Evolutionary conservation across 37 sponge, comb jelly and placozoan species (phyloP).

Genomic region (Amphimedon queenslandica): DNA sequence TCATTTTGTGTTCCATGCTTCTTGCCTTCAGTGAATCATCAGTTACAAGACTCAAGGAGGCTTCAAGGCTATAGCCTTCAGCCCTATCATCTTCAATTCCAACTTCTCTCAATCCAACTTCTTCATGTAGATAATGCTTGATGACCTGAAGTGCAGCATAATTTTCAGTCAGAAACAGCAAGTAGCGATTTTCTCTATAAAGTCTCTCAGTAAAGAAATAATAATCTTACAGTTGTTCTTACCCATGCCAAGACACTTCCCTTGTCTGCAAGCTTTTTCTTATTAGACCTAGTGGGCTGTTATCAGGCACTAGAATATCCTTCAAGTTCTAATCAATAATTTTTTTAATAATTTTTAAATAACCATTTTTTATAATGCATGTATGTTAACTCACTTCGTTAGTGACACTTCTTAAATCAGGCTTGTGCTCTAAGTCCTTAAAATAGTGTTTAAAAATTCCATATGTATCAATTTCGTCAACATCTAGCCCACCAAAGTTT

Average conservation of each 20-base stretch:
- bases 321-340: neutral
- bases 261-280: slow-evolving; percentile 55
- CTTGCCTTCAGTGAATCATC: neutral
- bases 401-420: slow-evolving; percentile 10
- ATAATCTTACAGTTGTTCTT: neutral
- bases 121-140: slow-evolving; percentile 37
- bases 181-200: slow-evolving; percentile 87
- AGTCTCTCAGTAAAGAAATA: neutral
- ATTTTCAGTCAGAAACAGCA: slow-evolving; percentile 89
- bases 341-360: neutral
- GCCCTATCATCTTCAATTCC: neutral
- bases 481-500: slow-evolving; percentile 86
- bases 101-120: neutral
- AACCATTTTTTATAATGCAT: neutral
- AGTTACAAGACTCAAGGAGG: too few relatives aligned
- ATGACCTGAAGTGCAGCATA: slow-evolving; percentile 87
- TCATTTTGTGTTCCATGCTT: neutral
- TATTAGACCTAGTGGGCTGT: slow-evolving; percentile 65
- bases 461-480: slow-evolving; percentile 21
- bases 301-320: slow-evolving; percentile 46
- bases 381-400: slow-evolving; percentile 10
- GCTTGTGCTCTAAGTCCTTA: neutral
- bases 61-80: neutral
- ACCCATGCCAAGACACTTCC: slow-evolving; percentile 78
- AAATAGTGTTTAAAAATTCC: slow-evolving; percentile 17